These are phyloP conservation scores for Axinella damicornis DNA, from an alignment of 37 sponge, comb jelly and placozoan genomes.

Conservation along the genomic window DNA sequence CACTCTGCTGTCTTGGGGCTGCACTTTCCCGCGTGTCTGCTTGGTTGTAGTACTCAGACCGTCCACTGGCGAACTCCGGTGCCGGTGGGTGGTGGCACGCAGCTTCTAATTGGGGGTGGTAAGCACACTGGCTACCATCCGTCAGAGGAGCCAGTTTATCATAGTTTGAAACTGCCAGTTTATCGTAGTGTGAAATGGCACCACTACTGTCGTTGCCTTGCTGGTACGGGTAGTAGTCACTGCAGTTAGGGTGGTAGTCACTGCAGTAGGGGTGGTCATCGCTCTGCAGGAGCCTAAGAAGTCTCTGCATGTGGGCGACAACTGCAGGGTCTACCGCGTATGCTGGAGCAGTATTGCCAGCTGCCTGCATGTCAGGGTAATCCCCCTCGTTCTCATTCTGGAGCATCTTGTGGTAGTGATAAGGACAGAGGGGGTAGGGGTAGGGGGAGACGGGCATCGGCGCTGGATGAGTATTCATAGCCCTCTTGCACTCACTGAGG, in stretches of 20 bases:
- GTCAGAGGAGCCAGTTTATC: no score
- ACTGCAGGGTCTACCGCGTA: not conserved
- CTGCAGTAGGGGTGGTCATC: not conserved
- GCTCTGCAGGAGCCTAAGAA: constrained; percentile 14
- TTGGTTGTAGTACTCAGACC: constrained; percentile 2
- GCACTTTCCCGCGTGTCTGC: not conserved
- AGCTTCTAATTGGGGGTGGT: not conserved
- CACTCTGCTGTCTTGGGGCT: no score
- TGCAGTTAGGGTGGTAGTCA: constrained; percentile 3
- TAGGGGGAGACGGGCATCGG: not conserved
- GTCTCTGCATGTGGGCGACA: constrained; percentile 1
- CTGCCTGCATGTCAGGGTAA: not conserved
- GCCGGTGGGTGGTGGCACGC: not conserved
- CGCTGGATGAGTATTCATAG: not conserved
- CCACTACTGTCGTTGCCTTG: no score
- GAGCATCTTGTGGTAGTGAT: constrained; percentile 1
- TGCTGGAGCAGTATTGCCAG: not conserved
- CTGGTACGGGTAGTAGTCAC: no score
- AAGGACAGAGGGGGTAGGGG: not conserved
- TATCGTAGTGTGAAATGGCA: no score
- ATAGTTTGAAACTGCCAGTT: no score
- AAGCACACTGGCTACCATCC: not conserved
- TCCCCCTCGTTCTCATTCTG: constrained; percentile 5
- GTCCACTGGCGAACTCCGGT: no score
- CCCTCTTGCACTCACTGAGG: constrained; percentile 8